Conservation (phyloP, 30 jellyfish, hydroid and myxozoan species). For the Turritopsis dohrnii region DNA sequence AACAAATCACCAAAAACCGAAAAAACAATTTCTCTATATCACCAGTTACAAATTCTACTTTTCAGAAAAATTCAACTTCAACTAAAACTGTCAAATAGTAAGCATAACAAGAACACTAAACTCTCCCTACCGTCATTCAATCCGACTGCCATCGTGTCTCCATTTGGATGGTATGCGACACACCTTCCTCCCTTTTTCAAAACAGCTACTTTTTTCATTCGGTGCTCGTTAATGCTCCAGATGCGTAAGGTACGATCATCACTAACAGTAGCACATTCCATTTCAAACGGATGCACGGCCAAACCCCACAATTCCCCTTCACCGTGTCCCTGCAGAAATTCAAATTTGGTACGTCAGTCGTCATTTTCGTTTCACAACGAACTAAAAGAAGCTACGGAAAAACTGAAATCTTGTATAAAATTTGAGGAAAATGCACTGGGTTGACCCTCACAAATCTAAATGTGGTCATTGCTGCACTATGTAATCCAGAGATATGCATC, state of each 20-base stretch:
- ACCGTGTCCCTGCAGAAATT: constrained; percentile 76
- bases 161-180: constrained; percentile 82
- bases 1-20: no score
- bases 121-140: constrained; percentile 76
- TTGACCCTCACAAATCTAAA: no score
- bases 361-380: no score
- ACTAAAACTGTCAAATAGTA: no score
- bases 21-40: no score
- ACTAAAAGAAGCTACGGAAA: background rate
- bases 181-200: constrained; percentile 91
- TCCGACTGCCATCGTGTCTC: constrained; percentile 92
- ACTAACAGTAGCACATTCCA: constrained; percentile 94
- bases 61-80: no score
- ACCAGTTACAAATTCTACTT: no score
- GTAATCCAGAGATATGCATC: no score
- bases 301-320: constrained; percentile 98
- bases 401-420: background rate
- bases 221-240: constrained; percentile 63
- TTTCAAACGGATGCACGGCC: constrained; percentile 83
- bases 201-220: constrained; percentile 76
- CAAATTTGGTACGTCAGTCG: background rate
- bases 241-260: constrained; percentile 83
- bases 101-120: no score
- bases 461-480: no score
- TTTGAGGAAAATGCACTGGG: no score